Evolutionary conservation across 1,140 invertebrate species (phyloP).

Genomic region (Drosophila albomicans): DNA sequence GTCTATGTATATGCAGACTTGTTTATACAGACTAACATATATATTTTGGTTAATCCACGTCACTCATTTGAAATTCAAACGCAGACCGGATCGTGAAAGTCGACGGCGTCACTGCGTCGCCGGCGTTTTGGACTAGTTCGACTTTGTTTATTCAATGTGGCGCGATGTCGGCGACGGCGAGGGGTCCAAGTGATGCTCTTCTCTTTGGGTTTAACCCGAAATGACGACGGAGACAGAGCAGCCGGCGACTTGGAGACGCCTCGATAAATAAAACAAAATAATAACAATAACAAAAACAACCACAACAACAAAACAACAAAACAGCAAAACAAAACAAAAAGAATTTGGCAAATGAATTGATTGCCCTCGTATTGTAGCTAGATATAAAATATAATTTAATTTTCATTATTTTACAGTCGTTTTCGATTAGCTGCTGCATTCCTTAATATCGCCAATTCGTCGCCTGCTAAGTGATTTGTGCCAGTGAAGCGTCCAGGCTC

Average conservation of each 20-base stretch:
- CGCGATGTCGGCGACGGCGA: neutral
- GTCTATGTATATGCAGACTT: neutral
- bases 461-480: slow-evolving; percentile 66
- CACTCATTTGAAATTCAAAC: slow-evolving; percentile 62
- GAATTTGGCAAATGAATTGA: slow-evolving; percentile 67
- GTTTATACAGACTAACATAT: neutral
- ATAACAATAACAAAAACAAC: neutral
- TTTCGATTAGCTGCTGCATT: slow-evolving; percentile 51
- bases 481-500: slow-evolving; percentile 50
- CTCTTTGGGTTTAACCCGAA: slow-evolving; percentile 69
- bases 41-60: slow-evolving; percentile 66
- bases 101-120: slow-evolving; percentile 52
- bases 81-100: slow-evolving; percentile 76
- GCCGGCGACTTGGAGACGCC: neutral
- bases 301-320: neutral
- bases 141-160: slow-evolving; percentile 34
- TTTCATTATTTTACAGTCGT: slow-evolving; percentile 66
- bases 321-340: slow-evolving; percentile 38
- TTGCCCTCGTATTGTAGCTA: slow-evolving; percentile 49
- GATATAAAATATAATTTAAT: slow-evolving; percentile 60
- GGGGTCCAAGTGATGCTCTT: slow-evolving; percentile 13
- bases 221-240: slow-evolving; percentile 30
- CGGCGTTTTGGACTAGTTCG: slow-evolving; percentile 65
- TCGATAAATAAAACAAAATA: neutral
- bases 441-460: slow-evolving; percentile 24